These are phyloP conservation scores for Macrosoma leucophasiata DNA, from an alignment of 2,888 invertebrate species.

Conservation along the genomic window DNA sequence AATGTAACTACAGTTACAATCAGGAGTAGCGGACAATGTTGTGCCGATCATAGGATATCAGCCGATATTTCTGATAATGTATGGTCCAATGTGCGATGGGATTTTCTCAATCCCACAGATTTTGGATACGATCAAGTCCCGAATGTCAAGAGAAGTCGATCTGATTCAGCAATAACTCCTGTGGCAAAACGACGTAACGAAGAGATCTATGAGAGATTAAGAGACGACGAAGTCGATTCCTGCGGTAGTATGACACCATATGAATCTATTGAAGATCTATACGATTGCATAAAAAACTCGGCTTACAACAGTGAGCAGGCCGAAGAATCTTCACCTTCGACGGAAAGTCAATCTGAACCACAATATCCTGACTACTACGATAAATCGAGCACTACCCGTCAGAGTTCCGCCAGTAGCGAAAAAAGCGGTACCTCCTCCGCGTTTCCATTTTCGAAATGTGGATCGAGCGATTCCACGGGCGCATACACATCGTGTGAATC, in stretches of 20 bases:
- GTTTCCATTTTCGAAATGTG: constrained; percentile 70
- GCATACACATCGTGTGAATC: constrained; percentile 68
- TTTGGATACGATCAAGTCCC: constrained; percentile 65
- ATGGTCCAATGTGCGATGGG: constrained; percentile 68
- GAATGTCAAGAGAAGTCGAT: constrained; percentile 62
- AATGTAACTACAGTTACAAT: constrained; percentile 61
- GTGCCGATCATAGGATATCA: constrained; percentile 65
- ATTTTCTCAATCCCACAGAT: constrained; percentile 64
- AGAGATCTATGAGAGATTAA: constrained; percentile 61
- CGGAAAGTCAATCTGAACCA: constrained; percentile 61
- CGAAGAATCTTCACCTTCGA: constrained; percentile 62
- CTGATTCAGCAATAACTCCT: constrained; percentile 65
- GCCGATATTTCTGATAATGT: constrained; percentile 64
- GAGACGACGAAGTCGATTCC: constrained; percentile 55
- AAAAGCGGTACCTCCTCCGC: constrained; percentile 68
- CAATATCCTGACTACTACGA: constrained; percentile 63
- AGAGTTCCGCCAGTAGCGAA: constrained; percentile 66
- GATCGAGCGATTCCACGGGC: constrained; percentile 64
- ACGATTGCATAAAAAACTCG: constrained; percentile 69
- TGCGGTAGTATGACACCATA: constrained; percentile 68
- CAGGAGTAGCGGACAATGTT: constrained; percentile 58
- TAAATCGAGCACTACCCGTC: constrained; percentile 56
- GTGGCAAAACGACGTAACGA: constrained; percentile 52
- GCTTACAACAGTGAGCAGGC: constrained; percentile 53
- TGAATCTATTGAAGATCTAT: constrained; percentile 69